Evolutionary conservation across 2,888 invertebrate genomes (phyloP).

Genomic region (Machimus atricapillus): DNA sequence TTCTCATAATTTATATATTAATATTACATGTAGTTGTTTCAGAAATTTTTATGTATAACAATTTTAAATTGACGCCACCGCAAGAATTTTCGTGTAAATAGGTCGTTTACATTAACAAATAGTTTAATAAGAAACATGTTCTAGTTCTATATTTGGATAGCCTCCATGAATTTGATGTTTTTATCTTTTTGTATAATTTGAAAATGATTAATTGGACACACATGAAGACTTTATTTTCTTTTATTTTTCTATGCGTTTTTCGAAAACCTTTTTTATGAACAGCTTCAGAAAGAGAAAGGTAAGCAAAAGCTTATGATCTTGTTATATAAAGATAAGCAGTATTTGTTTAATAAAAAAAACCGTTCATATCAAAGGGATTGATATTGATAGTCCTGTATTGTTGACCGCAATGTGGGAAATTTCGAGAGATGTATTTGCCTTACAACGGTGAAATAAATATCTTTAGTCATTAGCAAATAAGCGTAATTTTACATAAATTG

Average conservation of each 20-base stretch:
- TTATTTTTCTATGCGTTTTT: not conserved
- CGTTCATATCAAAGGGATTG: too few species aligned
- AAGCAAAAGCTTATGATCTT: too few species aligned
- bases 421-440: too few species aligned
- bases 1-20: not conserved
- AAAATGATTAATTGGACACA: not conserved
- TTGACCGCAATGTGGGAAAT: too few species aligned
- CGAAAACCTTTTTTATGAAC: not conserved
- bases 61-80: not conserved
- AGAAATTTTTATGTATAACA: not conserved
- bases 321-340: too few species aligned
- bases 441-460: too few species aligned
- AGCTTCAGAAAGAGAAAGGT: not conserved
- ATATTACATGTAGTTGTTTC: not conserved
- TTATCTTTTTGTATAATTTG: not conserved
- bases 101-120: not conserved
- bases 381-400: too few species aligned
- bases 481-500: too few species aligned
- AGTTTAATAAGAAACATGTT: not conserved
- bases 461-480: too few species aligned
- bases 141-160: not conserved
- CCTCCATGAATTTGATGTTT: not conserved
- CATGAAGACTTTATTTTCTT: not conserved
- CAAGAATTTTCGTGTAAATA: not conserved
- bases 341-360: too few species aligned